A percentile compares a stretch with the other conserved stretches of the same genome.
Conservation (phyloP, 64 coral and sea anemone species). For the Porites lutea region DNA sequence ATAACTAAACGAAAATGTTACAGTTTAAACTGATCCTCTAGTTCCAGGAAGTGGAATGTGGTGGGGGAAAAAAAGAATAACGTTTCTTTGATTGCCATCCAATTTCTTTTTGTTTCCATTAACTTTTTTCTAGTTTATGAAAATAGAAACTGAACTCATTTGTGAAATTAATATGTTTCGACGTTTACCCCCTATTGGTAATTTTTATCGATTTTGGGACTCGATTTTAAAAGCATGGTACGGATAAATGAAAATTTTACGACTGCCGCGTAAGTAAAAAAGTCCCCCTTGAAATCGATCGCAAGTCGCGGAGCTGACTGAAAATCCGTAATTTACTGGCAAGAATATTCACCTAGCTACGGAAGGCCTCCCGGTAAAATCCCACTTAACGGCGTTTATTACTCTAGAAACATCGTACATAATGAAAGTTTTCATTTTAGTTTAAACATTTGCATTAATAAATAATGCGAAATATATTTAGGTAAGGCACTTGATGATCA, state of each 20-base stretch:
- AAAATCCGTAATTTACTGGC: no score
- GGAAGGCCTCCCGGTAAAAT: neutral
- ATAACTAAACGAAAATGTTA: constrained; percentile 32
- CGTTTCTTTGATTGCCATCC: neutral
- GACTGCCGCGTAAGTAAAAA: neutral
- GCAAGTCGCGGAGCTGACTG: neutral
- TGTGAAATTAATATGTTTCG: constrained; percentile 54
- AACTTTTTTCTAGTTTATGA: neutral
- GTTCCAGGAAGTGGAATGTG: neutral
- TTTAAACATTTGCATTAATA: constrained; percentile 89
- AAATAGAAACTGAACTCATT: constrained; percentile 27
- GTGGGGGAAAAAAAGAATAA: neutral
- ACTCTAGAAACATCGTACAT: constrained; percentile 55
- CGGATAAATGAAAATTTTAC: neutral
- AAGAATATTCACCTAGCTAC: neutral
- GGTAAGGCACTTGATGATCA: constrained; percentile 62
- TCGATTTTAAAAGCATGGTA: constrained; percentile 32
- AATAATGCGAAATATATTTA: constrained; percentile 72
- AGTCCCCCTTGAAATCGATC: neutral
- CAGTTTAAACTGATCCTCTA: neutral
- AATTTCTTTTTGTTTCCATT: neutral
- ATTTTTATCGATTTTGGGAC: constrained; percentile 51
- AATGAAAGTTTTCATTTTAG: constrained; percentile 77
- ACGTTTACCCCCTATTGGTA: constrained; percentile 30
- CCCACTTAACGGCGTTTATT: constrained; percentile 65